Conservation (phyloP, 2,113 vertebrate genomes). For the Ammospiza caudacuta region DNA sequence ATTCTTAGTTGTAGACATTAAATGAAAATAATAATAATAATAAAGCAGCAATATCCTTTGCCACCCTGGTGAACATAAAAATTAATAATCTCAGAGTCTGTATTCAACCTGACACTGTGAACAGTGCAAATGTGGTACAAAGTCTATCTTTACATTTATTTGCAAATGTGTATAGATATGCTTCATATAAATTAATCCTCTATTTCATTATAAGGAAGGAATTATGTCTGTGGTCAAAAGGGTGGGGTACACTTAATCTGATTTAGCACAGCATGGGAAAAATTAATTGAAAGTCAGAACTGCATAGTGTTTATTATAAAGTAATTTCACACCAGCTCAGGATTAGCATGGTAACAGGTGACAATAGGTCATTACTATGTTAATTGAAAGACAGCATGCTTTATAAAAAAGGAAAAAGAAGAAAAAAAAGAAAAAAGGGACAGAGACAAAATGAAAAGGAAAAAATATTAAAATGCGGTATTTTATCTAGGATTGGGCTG, state of each 20-base stretch:
- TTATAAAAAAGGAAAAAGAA: not conserved
- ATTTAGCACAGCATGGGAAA: constrained; percentile 82
- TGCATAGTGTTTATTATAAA: constrained; percentile 83
- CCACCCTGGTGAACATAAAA: constrained; percentile 56
- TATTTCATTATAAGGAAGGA: constrained; percentile 78
- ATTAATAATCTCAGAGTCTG: constrained; percentile 66
- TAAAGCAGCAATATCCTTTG: constrained; percentile 26
- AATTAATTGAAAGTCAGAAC: constrained; percentile 84
- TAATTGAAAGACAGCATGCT: constrained; percentile 79
- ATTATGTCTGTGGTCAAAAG: constrained; percentile 77
- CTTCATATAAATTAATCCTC: constrained; percentile 79
- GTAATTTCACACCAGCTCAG: constrained; percentile 85
- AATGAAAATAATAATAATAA: constrained; percentile 47
- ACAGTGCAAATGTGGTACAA: constrained; percentile 55
- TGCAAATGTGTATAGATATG: constrained; percentile 79
- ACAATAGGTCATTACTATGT: constrained; percentile 81
- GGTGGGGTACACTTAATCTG: constrained; percentile 78
- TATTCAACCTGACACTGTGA: constrained; percentile 30
- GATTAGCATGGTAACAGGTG: constrained; percentile 80
- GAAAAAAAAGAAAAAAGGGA: not conserved
- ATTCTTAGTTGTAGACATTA: constrained; percentile 30
- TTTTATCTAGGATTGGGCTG: constrained; percentile 16
- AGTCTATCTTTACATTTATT: constrained; percentile 77
- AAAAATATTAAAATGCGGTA: not conserved
- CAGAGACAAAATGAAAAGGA: not conserved